phyloP scores from a whole-genome alignment of 2,113 vertebrate genomes.

The Salvelinus alpinus region DNA sequence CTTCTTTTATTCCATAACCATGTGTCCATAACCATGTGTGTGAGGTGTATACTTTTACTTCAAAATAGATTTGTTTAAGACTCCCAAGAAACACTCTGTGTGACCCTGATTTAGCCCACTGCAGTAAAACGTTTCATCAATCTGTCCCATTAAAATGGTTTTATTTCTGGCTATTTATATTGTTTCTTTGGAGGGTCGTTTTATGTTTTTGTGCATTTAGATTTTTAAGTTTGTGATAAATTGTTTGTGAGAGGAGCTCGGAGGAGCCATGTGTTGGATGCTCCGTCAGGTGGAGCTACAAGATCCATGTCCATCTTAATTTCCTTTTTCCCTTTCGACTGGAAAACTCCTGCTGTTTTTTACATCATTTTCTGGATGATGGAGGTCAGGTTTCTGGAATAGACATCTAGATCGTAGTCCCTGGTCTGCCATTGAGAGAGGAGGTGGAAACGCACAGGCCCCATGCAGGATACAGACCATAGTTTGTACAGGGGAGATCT shows the following conservation, averaged over 20 bases:
- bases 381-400: conserved; percentile 59
- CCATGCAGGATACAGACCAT: conserved; percentile 42
- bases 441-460: conserved; percentile 52
- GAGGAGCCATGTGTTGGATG: conserved; percentile 11
- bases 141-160: background rate
- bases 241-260: background rate
- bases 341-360: conserved; percentile 48
- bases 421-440: conserved; percentile 55
- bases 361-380: conserved; percentile 44
- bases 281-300: background rate
- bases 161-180: background rate
- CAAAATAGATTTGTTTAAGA: no score
- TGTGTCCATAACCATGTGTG: no score
- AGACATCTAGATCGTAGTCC: conserved; percentile 57
- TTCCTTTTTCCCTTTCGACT: background rate
- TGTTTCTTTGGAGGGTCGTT: background rate
- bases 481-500: conserved; percentile 36
- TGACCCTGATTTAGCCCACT: no score
- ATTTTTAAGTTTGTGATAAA: conserved; percentile 7
- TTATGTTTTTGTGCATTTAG: background rate
- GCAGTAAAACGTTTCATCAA: conserved; percentile 24
- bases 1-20: no score
- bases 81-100: no score
- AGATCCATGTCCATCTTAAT: conserved; percentile 2
- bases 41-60: no score